Evolutionary conservation across 2,888 invertebrate genomes (phyloP).

Genomic region (Melipona beecheii): DNA sequence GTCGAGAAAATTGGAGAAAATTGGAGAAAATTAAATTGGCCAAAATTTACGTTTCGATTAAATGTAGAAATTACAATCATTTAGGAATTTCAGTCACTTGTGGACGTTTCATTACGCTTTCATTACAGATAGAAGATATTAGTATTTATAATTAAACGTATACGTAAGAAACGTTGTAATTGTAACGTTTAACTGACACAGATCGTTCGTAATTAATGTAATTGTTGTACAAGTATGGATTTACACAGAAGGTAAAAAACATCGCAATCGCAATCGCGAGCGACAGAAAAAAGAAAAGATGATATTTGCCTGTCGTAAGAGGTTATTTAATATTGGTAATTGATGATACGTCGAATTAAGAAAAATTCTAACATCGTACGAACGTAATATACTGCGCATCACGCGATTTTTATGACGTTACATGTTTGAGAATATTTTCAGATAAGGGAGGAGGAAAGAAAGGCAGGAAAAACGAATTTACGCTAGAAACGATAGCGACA

Average conservation of each 20-base stretch:
- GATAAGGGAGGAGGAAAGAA: constrained; percentile 54
- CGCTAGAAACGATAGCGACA: constrained; percentile 7
- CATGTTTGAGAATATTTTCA: not conserved
- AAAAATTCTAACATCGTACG: not conserved
- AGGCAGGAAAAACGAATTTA: constrained; percentile 43
- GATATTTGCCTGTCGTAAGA: too few relatives aligned
- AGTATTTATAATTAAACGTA: too few relatives aligned
- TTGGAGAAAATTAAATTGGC: not conserved
- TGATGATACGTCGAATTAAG: not conserved
- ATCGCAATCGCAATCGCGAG: too few relatives aligned
- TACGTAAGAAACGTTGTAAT: not conserved
- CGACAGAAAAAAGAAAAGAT: too few relatives aligned
- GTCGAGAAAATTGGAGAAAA: not conserved
- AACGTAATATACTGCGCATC: constrained; percentile 30
- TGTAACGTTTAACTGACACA: too few relatives aligned
- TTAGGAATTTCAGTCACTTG: not conserved
- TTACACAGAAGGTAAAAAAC: not conserved
- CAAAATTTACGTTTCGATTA: not conserved
- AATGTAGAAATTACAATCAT: not conserved
- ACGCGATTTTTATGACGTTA: constrained; percentile 42
- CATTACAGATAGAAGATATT: not conserved
- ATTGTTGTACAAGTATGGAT: not conserved
- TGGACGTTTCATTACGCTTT: not conserved
- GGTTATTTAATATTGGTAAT: not conserved
- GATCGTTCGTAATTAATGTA: not conserved